phyloP scores from a whole-genome alignment of 2,888 invertebrate species.

The Stenurella melanura region DNA sequence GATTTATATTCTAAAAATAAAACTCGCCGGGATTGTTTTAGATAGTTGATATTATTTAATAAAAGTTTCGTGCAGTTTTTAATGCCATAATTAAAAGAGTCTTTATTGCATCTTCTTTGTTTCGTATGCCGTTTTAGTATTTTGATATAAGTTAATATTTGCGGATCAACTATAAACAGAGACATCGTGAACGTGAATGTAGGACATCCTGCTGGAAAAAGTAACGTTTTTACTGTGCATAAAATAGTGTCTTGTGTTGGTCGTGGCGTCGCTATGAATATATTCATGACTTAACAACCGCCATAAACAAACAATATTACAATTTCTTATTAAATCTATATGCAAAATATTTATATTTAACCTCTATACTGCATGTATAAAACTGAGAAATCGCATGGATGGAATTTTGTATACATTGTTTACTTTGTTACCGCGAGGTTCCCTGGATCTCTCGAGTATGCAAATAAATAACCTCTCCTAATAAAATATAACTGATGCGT shows the following conservation, averaged over 20 bases:
- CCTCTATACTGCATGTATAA: constrained; percentile 41
- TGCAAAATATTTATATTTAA: constrained; percentile 58
- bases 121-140: constrained; percentile 13
- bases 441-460: not conserved
- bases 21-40: constrained; percentile 18
- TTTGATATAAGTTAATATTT: constrained; percentile 27
- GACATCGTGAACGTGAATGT: constrained; percentile 34
- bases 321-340: constrained; percentile 60
- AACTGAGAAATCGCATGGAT: constrained; percentile 27
- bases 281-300: constrained; percentile 47
- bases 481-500: not conserved
- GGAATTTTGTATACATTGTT: constrained; percentile 14
- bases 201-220: constrained; percentile 37
- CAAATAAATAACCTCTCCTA: not conserved
- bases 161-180: constrained; percentile 35
- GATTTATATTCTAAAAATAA: constrained; percentile 34
- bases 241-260: constrained; percentile 42
- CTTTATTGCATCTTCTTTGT: constrained; percentile 28
- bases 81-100: constrained; percentile 20
- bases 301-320: constrained; percentile 61
- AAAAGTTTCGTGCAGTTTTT: constrained; percentile 29
- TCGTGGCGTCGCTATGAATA: constrained; percentile 46
- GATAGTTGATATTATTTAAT: constrained; percentile 29
- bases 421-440: constrained; percentile 1
- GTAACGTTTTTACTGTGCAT: constrained; percentile 42